A percentile compares a stretch with the other conserved stretches of the same genome.
Conservation (phyloP, 2,888 invertebrate species). For the Melanostoma mellinum region DNA sequence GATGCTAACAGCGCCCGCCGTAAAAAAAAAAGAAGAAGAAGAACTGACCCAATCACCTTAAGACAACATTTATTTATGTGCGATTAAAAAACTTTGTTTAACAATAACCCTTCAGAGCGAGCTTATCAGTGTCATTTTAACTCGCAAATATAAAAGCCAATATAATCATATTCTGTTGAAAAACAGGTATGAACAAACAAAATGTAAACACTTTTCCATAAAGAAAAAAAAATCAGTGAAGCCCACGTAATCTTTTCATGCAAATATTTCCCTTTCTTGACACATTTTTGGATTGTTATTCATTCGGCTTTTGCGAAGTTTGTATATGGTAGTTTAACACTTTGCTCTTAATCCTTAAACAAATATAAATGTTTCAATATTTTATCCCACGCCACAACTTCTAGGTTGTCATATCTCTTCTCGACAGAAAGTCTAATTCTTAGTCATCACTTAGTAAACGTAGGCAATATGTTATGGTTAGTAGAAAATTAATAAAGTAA, state of each 20-base stretch:
- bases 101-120: neutral
- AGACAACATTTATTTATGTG: no score
- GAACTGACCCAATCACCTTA: no score
- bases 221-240: slow-evolving; percentile 1
- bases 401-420: no score
- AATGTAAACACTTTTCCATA: neutral
- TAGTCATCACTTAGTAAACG: no score
- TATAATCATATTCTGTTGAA: neutral
- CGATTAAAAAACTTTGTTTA: neutral
- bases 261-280: slow-evolving; percentile 16
- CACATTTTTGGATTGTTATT: slow-evolving; percentile 4
- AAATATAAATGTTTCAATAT: neutral
- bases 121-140: slow-evolving; percentile 2
- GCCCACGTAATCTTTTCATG: slow-evolving; percentile 12
- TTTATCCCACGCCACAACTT: neutral
- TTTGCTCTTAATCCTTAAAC: neutral
- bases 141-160: slow-evolving; percentile 4
- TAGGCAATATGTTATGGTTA: no score
- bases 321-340: slow-evolving; percentile 1
- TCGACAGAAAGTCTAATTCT: no score
- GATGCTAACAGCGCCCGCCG: no score
- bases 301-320: neutral
- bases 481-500: no score
- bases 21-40: no score
- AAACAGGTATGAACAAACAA: neutral